Evolutionary conservation across 1,140 invertebrate species (phyloP), one percentile per base, ranked within the genome.

Genomic region (Neodiprion virginianus): DNA sequence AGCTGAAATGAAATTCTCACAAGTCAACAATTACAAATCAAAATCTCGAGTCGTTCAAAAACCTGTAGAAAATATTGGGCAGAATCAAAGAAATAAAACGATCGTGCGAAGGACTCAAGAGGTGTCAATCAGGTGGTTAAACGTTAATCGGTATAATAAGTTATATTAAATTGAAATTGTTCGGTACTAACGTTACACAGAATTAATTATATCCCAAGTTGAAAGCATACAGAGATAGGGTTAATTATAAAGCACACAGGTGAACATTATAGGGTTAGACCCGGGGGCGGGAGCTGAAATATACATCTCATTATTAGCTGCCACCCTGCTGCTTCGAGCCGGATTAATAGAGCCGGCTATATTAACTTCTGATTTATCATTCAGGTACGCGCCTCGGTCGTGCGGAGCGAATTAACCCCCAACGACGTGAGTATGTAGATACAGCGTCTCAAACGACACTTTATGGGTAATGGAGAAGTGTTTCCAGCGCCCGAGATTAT

Each of bases 231-330:
- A 61, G 8, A 61, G 53, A 61, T 61, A 61, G 11, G 7, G 53
- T 61, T 61, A 61, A 61, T 61, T 61, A 61, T 61, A 61, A 61
- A 61, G 53, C 53, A 61, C n/a, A 61, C 53, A 61, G 53, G 53
- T 61, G 11, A 61, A 40, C 28, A 40, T 40, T 40, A 40, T 40
- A 5, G 28, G 28, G 28, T 40, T 40, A 61, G 53, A 61, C 53
- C 53, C n/a, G 53, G 53, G 53, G 53, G 28, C 28, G 11, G 53
- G 53, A 17, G n/a, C 53, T 61, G 53, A 61, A 61, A 61, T 61
- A 61, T 61, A 61, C 53, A 61, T 61, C 53, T 61, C 53, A 61
- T 61, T 61, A 61, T 61, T 61, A 61, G 53, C 53, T 61, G n/a
- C 53, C 53, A 61, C 53, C 3, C 11, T 61, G 53, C 53, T 61